Percentiles rank a stretch among this genome's conserved stretches.
Conservation (phyloP, 1,140 invertebrate species). For the Dufourea novaeangliae region DNA sequence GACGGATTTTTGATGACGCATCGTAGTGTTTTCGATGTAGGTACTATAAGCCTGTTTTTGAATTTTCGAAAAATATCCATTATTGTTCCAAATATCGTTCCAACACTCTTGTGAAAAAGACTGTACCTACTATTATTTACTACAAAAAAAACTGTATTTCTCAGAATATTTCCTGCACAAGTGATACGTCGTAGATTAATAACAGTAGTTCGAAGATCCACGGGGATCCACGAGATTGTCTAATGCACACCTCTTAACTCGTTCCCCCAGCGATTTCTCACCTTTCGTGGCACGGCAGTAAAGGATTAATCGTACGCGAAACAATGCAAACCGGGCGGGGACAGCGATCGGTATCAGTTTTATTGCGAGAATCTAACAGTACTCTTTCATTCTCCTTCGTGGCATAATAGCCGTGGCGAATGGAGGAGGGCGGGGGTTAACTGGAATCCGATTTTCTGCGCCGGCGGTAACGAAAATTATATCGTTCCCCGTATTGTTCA, state of each 20-base stretch:
- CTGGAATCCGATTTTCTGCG: not conserved
- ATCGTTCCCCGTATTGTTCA: not conserved
- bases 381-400: not conserved
- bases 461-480: not conserved
- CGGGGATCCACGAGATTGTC: not conserved
- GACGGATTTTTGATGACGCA: too few species aligned
- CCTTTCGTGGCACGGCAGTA: not conserved
- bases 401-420: not conserved
- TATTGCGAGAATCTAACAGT: constrained; percentile 31
- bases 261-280: not conserved
- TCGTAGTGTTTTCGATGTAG: too few species aligned
- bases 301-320: constrained; percentile 10
- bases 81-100: too few species aligned
- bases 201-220: not conserved
- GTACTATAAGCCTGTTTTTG: too few species aligned
- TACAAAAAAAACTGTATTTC: too few species aligned
- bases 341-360: constrained; percentile 21
- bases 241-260: not conserved
- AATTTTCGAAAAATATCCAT: too few species aligned
- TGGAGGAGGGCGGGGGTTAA: too few species aligned
- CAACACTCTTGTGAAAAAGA: too few species aligned
- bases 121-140: too few species aligned
- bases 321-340: not conserved
- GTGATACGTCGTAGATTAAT: too few species aligned
- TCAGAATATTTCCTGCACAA: too few species aligned